phyloP scores from a whole-genome alignment of 2,797 vertebrate genomes.

The Rhinophrynus dorsalis region DNA sequence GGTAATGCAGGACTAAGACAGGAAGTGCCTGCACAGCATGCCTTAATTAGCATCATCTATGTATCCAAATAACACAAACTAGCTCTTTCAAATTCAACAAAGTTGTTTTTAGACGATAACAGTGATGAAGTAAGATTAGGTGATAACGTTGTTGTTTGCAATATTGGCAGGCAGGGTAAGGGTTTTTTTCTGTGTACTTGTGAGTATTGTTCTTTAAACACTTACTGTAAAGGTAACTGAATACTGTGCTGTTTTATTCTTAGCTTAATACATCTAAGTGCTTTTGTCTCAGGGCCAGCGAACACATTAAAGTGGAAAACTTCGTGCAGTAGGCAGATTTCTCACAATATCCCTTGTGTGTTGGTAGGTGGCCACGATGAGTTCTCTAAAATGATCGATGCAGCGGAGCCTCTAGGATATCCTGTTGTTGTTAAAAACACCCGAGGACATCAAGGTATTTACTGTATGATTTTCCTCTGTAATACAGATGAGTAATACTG shows the following conservation, averaged over 20 bases:
- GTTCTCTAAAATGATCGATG: conserved; percentile 91
- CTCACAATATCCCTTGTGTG: conserved; percentile 42
- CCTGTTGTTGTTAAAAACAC: conserved; percentile 92
- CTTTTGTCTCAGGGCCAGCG: neutral
- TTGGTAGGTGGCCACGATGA: conserved; percentile 87
- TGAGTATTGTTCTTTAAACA: neutral
- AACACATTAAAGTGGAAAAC: neutral
- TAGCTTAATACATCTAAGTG: neutral
- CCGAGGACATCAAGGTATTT: conserved; percentile 85
- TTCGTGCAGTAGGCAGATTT: neutral
- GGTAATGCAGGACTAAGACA: too few species aligned
- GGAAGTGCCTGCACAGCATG: too few species aligned
- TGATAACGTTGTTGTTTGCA: too few species aligned
- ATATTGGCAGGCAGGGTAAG: too few species aligned
- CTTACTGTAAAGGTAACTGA: neutral
- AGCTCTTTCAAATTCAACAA: too few species aligned
- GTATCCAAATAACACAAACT: too few species aligned
- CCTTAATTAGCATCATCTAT: too few species aligned
- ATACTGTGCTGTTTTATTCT: neutral
- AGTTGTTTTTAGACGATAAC: too few species aligned
- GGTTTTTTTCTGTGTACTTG: neutral
- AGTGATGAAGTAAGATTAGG: too few species aligned
- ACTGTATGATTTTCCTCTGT: too few species aligned
- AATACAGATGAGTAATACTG: too few species aligned
- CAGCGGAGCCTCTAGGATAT: conserved; percentile 87